Conservation (phyloP, 2,113 vertebrate genomes). For the Heptranchias perlo region DNA sequence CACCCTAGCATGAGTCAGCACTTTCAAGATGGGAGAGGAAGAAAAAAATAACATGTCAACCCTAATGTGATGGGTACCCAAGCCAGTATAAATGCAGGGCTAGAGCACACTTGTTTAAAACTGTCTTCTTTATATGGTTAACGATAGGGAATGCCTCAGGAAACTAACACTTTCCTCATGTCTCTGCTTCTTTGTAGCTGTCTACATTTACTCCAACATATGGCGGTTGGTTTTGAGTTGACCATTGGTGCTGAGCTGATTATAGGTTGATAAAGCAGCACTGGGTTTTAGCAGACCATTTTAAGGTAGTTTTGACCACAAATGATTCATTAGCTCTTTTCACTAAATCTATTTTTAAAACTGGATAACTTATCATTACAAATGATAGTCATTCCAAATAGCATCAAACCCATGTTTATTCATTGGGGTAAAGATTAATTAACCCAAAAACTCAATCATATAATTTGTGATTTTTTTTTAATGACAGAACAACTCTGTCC, state of each 20-base stretch:
- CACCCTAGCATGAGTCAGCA: no score
- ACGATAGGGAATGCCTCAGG: background rate
- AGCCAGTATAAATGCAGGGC: slow-evolving; percentile 5
- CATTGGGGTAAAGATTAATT: slow-evolving; percentile 15
- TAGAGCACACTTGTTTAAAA: background rate
- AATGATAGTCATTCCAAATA: slow-evolving; percentile 10
- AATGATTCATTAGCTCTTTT: slow-evolving; percentile 7
- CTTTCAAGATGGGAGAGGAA: background rate
- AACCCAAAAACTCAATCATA: slow-evolving; percentile 30
- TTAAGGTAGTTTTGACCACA: slow-evolving; percentile 30
- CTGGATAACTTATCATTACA: background rate
- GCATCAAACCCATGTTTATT: slow-evolving; percentile 11
- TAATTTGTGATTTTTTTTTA: slow-evolving; percentile 16
- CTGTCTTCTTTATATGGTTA: background rate
- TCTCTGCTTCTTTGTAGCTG: slow-evolving; percentile 23
- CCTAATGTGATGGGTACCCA: background rate
- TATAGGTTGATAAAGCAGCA: background rate
- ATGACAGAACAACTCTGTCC: background rate
- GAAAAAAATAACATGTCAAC: background rate
- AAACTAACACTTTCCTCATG: background rate
- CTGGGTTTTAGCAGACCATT: background rate
- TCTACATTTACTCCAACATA: background rate
- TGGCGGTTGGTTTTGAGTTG: background rate
- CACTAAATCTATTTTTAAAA: background rate
- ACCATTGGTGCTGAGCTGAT: slow-evolving; percentile 25